phyloP scores from a whole-genome alignment of 2,113 vertebrate species.

The Psittacula cyanocephala region DNA sequence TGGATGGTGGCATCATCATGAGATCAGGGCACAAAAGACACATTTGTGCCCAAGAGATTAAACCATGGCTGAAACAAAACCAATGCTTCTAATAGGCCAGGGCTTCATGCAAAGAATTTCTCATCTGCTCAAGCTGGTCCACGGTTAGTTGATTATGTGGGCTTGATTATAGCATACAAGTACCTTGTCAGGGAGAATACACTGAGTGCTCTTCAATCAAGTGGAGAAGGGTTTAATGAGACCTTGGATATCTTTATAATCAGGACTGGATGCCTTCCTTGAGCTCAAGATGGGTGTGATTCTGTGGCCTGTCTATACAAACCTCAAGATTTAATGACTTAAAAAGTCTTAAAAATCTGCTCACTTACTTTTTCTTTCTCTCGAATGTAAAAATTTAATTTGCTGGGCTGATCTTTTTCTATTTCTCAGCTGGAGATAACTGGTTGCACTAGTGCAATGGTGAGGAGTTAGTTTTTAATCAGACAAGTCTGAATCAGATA shows the following conservation, averaged over 20 bases:
- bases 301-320: neutral
- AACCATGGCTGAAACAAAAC: too few relatives aligned
- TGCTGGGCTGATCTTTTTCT: neutral
- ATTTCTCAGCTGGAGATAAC: neutral
- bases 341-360: neutral
- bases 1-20: fast-evolving
- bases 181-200: neutral
- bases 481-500: neutral
- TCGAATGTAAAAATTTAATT: neutral
- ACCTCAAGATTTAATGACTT: neutral
- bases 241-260: neutral
- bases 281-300: neutral
- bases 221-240: neutral
- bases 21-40: fast-evolving
- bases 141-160: neutral
- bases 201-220: neutral
- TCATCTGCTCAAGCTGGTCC: neutral
- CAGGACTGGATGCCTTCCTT: neutral
- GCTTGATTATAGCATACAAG: neutral
- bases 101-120: neutral
- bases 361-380: fast-evolving
- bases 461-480: too few relatives aligned
- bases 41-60: fast-evolving
- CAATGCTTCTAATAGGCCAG: neutral
- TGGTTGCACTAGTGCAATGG: neutral